These are phyloP conservation scores for Rhineura floridana DNA, from an alignment of 2,113 vertebrate species.

Conservation along the genomic window DNA sequence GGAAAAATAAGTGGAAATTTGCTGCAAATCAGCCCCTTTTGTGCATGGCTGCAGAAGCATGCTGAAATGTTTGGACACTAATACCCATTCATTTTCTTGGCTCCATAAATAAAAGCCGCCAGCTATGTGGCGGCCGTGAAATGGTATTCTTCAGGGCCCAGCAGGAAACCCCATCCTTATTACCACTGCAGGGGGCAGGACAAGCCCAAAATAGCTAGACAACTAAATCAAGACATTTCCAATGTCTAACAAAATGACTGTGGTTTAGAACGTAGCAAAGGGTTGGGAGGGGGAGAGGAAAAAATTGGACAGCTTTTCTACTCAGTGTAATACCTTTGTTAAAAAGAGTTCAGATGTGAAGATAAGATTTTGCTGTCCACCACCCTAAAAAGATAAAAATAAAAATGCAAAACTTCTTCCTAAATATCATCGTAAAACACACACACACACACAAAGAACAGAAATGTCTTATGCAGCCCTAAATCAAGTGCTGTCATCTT, in stretches of 20 bases:
- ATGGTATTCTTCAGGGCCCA: slow-evolving; percentile 99
- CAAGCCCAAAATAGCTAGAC: slow-evolving; percentile 97
- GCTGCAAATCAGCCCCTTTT: slow-evolving; percentile 99
- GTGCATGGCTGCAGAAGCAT: slow-evolving; percentile 98
- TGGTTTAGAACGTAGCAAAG: slow-evolving; percentile 88
- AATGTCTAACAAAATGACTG: slow-evolving; percentile 99
- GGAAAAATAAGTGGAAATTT: slow-evolving; percentile 99
- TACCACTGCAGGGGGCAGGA: slow-evolving; percentile 97
- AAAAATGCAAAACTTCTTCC: slow-evolving; percentile 66
- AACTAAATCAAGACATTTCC: slow-evolving; percentile 99
- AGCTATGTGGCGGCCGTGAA: slow-evolving; percentile 97
- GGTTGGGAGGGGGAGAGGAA: slow-evolving; percentile 70
- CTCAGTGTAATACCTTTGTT: slow-evolving; percentile 80
- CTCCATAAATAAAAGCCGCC: slow-evolving; percentile 99
- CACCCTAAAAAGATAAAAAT: slow-evolving; percentile 21
- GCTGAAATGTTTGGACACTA: slow-evolving; percentile 99
- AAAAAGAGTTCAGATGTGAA: slow-evolving; percentile 79
- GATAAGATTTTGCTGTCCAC: slow-evolving; percentile 55
- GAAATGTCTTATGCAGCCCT: slow-evolving; percentile 67
- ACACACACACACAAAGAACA: no score
- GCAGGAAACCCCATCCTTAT: slow-evolving; percentile 99
- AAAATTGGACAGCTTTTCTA: slow-evolving; percentile 81
- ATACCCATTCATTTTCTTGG: slow-evolving; percentile 99
- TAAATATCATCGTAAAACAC: slow-evolving; percentile 64
- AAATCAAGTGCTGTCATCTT: neutral